Evolutionary conservation across 2,113 vertebrate genomes (phyloP).

Genomic region (Notothenia rossii): DNA sequence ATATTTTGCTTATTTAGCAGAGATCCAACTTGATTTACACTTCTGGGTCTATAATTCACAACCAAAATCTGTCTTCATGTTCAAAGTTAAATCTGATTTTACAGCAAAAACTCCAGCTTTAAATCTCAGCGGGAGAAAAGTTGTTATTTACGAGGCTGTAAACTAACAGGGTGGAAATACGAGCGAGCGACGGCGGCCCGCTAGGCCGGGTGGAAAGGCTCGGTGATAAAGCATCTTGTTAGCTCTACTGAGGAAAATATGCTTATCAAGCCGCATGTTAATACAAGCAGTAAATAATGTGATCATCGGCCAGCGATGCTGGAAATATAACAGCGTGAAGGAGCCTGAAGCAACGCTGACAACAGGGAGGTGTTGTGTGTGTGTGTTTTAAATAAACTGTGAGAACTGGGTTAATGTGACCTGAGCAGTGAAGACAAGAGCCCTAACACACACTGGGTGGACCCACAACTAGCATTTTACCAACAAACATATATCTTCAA

Average conservation of each 20-base stretch:
- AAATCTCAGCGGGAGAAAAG: constrained; percentile 77
- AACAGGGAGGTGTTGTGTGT: constrained; percentile 46
- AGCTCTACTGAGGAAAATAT: constrained; percentile 82
- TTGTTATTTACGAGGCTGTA: constrained; percentile 80
- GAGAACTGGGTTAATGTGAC: constrained; percentile 83
- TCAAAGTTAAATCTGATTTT: constrained; percentile 74
- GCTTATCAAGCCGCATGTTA: constrained; percentile 83
- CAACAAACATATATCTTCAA: background rate
- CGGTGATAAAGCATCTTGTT: constrained; percentile 83
- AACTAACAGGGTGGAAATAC: constrained; percentile 66
- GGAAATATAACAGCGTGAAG: constrained; percentile 67
- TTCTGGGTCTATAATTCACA: constrained; percentile 54
- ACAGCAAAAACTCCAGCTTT: constrained; percentile 69
- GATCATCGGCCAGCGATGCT: constrained; percentile 60
- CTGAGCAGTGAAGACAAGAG: constrained; percentile 69
- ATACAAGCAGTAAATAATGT: constrained; percentile 80
- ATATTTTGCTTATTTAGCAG: constrained; percentile 62
- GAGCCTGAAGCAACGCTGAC: constrained; percentile 60
- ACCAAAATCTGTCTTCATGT: constrained; percentile 45
- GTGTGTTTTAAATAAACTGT: constrained; percentile 44
- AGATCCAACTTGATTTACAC: constrained; percentile 55
- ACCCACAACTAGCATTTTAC: constrained; percentile 20
- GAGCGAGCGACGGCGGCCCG: constrained; percentile 20
- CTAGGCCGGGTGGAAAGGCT: constrained; percentile 47
- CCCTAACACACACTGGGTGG: constrained; percentile 32